A percentile compares a stretch with the other conserved stretches of the same genome.
Conservation (phyloP, 2,113 vertebrate genomes). For the Phainopepla nitens region DNA sequence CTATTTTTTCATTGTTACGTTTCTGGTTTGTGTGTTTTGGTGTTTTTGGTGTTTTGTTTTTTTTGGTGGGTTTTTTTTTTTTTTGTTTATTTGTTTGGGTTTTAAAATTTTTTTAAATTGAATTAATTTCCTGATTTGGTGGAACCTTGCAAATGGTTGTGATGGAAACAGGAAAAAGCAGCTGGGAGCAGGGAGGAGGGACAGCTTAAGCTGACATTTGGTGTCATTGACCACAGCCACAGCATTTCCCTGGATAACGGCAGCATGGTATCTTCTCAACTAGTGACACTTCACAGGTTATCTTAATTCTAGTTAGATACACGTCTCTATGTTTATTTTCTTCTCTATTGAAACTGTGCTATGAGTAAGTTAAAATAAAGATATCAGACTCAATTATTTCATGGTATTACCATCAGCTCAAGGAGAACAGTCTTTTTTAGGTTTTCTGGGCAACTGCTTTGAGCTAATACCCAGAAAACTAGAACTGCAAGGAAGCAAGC, state of each 20-base stretch:
- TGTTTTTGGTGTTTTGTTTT: no score
- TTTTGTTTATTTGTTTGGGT: neutral
- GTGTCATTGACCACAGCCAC: neutral
- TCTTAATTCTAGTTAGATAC: neutral
- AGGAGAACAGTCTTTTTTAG: neutral
- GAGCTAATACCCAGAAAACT: conserved; percentile 20
- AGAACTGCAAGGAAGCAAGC: neutral
- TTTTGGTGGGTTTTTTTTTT: neutral
- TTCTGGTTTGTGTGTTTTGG: neutral
- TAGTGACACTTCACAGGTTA: neutral
- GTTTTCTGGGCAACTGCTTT: conserved; percentile 14
- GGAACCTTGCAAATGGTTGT: neutral
- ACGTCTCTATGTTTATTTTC: neutral
- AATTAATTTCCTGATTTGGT: neutral
- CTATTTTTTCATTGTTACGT: neutral
- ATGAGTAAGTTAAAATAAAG: conserved; percentile 9
- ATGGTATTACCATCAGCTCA: neutral
- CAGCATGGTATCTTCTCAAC: neutral
- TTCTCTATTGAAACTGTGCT: neutral
- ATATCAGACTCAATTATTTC: neutral
- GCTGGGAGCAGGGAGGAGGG: neutral
- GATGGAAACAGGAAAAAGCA: neutral
- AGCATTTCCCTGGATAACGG: neutral
- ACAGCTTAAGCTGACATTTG: neutral
- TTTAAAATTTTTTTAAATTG: no score